Evolutionary conservation across 2,113 vertebrate genomes (phyloP), one percentile per base, ranked within the genome.

Genomic region (Lichenostomus cassidix): DNA sequence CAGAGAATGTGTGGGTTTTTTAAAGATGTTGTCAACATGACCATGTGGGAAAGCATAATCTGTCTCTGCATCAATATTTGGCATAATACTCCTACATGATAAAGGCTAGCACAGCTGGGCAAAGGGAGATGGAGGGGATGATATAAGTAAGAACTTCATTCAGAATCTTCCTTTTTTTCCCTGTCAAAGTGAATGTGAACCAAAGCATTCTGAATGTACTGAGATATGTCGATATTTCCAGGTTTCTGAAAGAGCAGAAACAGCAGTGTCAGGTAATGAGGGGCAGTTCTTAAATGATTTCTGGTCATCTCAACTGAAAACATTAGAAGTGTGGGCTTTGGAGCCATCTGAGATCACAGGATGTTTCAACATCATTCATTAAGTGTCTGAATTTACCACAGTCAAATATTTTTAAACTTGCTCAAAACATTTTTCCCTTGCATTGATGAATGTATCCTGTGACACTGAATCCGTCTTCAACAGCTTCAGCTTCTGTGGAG

Each of bases 331-430:
- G 5, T 21, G 37, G 47, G 20, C 17, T 80, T 70, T 39, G 17
- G 23, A 90, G 44, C 8, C 67, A n/a, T 15, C 15, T 33, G 50
- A 73, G 39, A 67, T 41, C 39, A 68, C 19, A 47, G 46, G n/a
- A 47, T 42, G 10, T 58, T 91, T 49, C 27, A 55, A 11, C 10
- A 52, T 21, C 0, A 0, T 15, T 24, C 0, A 0, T 15, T 24
- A 65, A 65, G 14, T 46, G 20, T 27, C 69, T 69, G 73, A 29
- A 49, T 60, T 73, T 70, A 67, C 56, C 33, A 59, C 9, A 31
- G 12, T 18, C 13, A 53, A 23, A 29, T 31, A 5, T 42, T 90
- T 86, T 62, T 16, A 83, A 83, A 33, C 16, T 58, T 58, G 10
- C 33, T 83, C 44, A 68, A 46, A 75, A 70, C 11, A 8, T 37